Evolutionary conservation across 2,113 vertebrate species (phyloP).

Genomic region (Paedocypris sp.): DNA sequence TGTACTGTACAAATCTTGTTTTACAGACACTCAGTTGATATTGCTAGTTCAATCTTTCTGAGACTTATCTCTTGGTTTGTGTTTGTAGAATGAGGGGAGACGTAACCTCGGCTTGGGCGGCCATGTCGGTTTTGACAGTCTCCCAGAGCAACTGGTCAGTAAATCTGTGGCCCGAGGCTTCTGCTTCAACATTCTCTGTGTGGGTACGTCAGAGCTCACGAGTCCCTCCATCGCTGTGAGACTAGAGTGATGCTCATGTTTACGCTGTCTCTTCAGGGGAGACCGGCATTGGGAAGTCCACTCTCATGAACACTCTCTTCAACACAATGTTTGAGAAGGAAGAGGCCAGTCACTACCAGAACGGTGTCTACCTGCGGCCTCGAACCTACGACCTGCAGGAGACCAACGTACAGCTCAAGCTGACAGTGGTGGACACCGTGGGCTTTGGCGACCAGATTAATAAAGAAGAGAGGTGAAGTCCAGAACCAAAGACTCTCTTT

Average conservation of each 20-base stretch:
- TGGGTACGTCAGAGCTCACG: conserved; percentile 69
- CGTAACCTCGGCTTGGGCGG: conserved; percentile 81
- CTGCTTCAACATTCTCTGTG: conserved; percentile 98
- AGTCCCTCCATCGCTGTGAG: background rate
- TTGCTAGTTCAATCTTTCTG: no score
- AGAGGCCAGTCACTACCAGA: conserved; percentile 91
- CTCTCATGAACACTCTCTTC: conserved; percentile 94
- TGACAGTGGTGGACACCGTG: conserved; percentile 89
- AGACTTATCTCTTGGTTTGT: background rate
- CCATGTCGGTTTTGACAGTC: conserved; percentile 95
- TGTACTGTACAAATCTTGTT: no score
- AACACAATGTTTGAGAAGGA: conserved; percentile 95
- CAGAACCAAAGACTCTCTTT: no score
- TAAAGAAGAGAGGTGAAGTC: conserved; percentile 93
- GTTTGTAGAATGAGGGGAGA: conserved; percentile 76
- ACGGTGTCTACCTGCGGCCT: conserved; percentile 75
- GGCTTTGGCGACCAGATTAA: conserved; percentile 98
- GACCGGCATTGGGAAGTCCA: conserved; percentile 95
- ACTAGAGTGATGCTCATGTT: background rate
- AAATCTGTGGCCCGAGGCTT: conserved; percentile 96
- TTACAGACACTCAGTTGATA: no score
- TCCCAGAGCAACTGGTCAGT: conserved; percentile 95
- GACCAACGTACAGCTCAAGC: conserved; percentile 89
- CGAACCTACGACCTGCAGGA: conserved; percentile 88
- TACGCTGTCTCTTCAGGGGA: conserved; percentile 66